phyloP scores from a whole-genome alignment of 2,797 vertebrate genomes.

The Argentina silus region DNA sequence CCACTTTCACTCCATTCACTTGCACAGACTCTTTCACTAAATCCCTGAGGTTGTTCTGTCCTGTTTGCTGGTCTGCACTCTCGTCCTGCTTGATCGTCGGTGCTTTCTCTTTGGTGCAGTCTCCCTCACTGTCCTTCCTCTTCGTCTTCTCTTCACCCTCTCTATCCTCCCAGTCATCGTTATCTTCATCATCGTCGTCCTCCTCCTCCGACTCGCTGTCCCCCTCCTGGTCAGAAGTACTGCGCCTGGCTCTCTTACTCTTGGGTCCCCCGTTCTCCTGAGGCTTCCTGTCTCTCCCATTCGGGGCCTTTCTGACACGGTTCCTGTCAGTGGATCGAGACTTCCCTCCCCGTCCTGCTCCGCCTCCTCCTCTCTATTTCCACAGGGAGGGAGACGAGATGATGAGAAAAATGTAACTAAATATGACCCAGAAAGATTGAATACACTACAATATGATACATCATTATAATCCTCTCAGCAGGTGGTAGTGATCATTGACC shows the following conservation, averaged over 20 bases:
- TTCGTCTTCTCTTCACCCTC: conserved; percentile 44
- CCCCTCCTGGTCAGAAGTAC: conserved; percentile 73
- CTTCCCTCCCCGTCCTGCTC: too few relatives aligned
- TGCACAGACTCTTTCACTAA: conserved; percentile 40
- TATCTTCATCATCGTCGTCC: conserved; percentile 59
- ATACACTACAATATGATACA: too few relatives aligned
- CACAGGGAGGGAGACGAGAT: conserved; percentile 13
- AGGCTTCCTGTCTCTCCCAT: conserved; percentile 63
- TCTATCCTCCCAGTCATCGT: conserved; percentile 45
- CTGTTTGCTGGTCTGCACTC: conserved; percentile 33
- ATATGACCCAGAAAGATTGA: neutral
- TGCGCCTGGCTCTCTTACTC: conserved; percentile 68
- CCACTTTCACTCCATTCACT: conserved; percentile 55
- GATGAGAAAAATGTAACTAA: neutral
- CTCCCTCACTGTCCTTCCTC: conserved; percentile 53
- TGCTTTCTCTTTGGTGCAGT: conserved; percentile 17
- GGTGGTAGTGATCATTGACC: too few relatives aligned
- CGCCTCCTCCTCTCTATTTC: conserved; percentile 62
- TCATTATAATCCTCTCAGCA: too few relatives aligned
- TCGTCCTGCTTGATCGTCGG: conserved; percentile 24
- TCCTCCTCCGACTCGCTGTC: conserved; percentile 64
- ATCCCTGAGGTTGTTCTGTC: conserved; percentile 43
- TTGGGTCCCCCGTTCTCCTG: conserved; percentile 69
- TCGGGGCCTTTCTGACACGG: conserved; percentile 60
- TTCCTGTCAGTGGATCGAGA: conserved; percentile 60